phyloP scores from a whole-genome alignment of 2,888 invertebrate species.

The Drosophila lutescens region DNA sequence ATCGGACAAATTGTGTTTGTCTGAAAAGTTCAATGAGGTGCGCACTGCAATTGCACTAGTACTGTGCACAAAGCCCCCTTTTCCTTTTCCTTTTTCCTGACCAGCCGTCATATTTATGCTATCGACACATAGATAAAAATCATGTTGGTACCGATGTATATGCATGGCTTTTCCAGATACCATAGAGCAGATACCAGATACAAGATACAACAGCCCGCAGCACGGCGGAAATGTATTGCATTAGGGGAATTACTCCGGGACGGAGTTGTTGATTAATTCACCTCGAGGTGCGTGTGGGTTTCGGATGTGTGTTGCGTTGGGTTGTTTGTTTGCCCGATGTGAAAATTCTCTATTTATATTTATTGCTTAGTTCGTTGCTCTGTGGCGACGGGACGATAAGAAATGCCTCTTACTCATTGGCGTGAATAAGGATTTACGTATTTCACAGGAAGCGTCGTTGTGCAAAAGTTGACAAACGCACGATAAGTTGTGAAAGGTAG shows the following conservation, averaged over 20 bases:
- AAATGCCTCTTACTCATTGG: slow-evolving; percentile 34
- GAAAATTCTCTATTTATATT: slow-evolving; percentile 42
- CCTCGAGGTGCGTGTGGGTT: slow-evolving; percentile 32
- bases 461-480: slow-evolving; percentile 29
- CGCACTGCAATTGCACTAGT: slow-evolving; percentile 69
- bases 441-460: slow-evolving; percentile 16
- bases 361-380: slow-evolving; percentile 38
- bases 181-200: slow-evolving; percentile 3
- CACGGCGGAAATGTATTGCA: slow-evolving; percentile 70
- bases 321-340: slow-evolving; percentile 26
- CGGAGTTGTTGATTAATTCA: slow-evolving; percentile 64
- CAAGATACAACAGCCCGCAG: slow-evolving; percentile 39
- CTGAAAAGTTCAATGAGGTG: slow-evolving; percentile 78
- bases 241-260: slow-evolving; percentile 66
- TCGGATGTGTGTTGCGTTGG: slow-evolving; percentile 4
- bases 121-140: slow-evolving; percentile 62
- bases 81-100: slow-evolving; percentile 3
- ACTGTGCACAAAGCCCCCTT: not conserved
- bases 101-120: slow-evolving; percentile 67
- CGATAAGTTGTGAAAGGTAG: slow-evolving; percentile 35
- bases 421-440: slow-evolving; percentile 35
- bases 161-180: slow-evolving; percentile 34
- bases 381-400: slow-evolving; percentile 36
- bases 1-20: slow-evolving; percentile 78
- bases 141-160: slow-evolving; percentile 47